These are phyloP conservation scores for Campaea margaritaria DNA, from an alignment of 2,888 invertebrate species.

Conservation along the genomic window DNA sequence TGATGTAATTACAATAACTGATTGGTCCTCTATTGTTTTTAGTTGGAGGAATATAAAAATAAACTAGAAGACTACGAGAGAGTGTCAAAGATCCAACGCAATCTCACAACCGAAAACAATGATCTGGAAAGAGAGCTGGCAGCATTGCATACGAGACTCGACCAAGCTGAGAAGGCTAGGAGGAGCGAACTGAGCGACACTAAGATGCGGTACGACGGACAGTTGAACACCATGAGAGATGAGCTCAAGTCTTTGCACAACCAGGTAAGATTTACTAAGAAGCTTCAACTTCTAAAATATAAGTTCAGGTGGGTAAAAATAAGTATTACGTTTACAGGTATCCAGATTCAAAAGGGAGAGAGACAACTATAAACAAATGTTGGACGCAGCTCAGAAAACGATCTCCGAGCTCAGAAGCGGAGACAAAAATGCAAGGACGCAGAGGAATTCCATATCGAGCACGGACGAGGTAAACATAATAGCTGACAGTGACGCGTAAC, in stretches of 20 bases:
- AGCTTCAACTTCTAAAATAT: too few species aligned
- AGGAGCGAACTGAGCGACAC: conserved; percentile 92
- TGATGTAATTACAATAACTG: not conserved
- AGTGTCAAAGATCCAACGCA: conserved; percentile 92
- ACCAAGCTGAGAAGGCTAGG: conserved; percentile 89
- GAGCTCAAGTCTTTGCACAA: conserved; percentile 93
- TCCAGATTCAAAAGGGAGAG: conserved; percentile 94
- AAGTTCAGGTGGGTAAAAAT: too few species aligned
- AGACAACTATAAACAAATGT: conserved; percentile 95
- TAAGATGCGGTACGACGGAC: conserved; percentile 93
- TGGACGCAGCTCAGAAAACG: conserved; percentile 94
- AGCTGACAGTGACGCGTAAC: not conserved
- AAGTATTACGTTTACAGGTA: conserved; percentile 56
- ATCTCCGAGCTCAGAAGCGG: conserved; percentile 90
- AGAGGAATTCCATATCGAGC: conserved; percentile 88
- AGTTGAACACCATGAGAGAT: conserved; percentile 91
- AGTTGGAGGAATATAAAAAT: conserved; percentile 91
- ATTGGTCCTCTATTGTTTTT: conserved; percentile 26
- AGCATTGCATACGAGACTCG: conserved; percentile 87
- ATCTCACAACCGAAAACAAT: conserved; percentile 90
- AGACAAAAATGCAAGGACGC: conserved; percentile 75
- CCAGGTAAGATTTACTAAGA: conserved; percentile 81
- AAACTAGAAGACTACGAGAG: conserved; percentile 94
- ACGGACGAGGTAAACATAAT: conserved; percentile 87
- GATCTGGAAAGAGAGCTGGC: conserved; percentile 91